Conservation (phyloP, 2,113 vertebrate species). For the Azemiops feae region DNA sequence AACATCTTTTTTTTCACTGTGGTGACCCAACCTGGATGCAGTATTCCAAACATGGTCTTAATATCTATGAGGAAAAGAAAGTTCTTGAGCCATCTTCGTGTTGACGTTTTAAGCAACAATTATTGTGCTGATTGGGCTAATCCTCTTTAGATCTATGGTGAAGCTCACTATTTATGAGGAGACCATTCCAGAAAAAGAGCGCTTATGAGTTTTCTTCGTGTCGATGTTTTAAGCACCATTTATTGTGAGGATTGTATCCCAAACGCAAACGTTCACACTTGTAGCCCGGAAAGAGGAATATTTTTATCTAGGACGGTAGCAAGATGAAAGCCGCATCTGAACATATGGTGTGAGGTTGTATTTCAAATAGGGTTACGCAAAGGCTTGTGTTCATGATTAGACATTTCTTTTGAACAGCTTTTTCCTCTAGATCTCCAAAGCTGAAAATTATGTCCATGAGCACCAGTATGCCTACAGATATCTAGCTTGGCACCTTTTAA, state of each 20-base stretch:
- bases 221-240: slow-evolving; percentile 3
- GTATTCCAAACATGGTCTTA: neutral
- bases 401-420: neutral
- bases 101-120: neutral
- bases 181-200: slow-evolving; percentile 3
- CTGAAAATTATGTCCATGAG: neutral
- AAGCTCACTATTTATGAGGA: slow-evolving; percentile 2
- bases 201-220: neutral
- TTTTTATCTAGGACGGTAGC: neutral
- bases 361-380: neutral
- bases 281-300: neutral
- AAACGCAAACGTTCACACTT: neutral
- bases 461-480: neutral
- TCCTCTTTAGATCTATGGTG: neutral
- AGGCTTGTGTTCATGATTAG: neutral
- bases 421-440: neutral
- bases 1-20: neutral
- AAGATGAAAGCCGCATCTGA: neutral
- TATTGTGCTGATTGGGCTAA: neutral
- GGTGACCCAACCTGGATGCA: neutral
- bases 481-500: neutral
- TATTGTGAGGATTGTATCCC: too few relatives aligned
- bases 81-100: neutral
- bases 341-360: neutral
- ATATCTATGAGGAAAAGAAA: neutral